Percentiles rank a stretch among this genome's conserved stretches.
phyloP scores from a whole-genome alignment of 2,888 invertebrate species.

The Gisinianus flammeolus region DNA sequence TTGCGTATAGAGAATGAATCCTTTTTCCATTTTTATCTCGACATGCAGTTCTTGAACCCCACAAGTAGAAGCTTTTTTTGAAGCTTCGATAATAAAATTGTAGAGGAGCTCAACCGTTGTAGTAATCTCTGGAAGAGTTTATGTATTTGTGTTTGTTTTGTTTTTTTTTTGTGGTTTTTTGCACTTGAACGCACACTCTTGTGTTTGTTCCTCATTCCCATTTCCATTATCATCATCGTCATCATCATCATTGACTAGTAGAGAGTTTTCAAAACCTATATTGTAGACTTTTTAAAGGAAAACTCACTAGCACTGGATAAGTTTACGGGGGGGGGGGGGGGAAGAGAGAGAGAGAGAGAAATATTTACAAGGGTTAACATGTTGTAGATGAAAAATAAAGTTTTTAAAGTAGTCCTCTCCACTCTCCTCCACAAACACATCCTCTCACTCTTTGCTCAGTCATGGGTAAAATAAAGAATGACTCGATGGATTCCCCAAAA shows the following conservation, averaged over 20 bases:
- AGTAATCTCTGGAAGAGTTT: too few species aligned
- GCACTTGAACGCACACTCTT: background rate
- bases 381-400: background rate
- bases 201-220: background rate
- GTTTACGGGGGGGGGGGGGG: too few species aligned
- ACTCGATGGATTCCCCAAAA: background rate
- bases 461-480: conserved; percentile 9
- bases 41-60: too few species aligned
- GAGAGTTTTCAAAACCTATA: too few species aligned
- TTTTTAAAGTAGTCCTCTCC: background rate
- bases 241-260: background rate
- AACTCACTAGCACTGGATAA: too few species aligned
- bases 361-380: background rate
- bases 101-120: too few species aligned
- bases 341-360: background rate
- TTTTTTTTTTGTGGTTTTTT: background rate
- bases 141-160: background rate
- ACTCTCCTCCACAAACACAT: background rate
- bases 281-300: too few species aligned
- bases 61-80: too few species aligned
- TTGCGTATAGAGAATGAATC: too few species aligned
- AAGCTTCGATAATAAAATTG: too few species aligned
- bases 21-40: too few species aligned
- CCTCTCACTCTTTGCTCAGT: background rate
- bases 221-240: background rate